Evolutionary conservation across 2,888 invertebrate genomes (phyloP).

Genomic region (Beris morrisii): DNA sequence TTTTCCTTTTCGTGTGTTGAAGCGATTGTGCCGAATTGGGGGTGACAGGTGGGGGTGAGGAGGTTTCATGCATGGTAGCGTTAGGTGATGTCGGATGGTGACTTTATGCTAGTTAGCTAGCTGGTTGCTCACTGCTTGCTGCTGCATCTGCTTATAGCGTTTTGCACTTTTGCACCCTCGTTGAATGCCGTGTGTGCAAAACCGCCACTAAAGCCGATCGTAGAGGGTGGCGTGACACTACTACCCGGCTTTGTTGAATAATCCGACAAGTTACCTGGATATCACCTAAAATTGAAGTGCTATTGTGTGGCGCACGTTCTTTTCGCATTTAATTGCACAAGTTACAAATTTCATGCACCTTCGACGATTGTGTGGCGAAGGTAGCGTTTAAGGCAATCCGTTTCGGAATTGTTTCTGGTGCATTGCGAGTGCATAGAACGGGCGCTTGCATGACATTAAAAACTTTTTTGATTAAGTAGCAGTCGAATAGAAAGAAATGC

Average conservation of each 20-base stretch:
- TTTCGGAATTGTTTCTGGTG: conserved; percentile 27
- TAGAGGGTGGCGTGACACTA: conserved; percentile 18
- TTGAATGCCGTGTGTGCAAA: conserved; percentile 5
- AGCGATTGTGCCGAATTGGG: conserved; percentile 14
- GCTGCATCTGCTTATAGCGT: not conserved
- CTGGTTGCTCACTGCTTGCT: not conserved
- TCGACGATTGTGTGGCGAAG: conserved; percentile 9
- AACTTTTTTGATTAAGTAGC: conserved; percentile 12
- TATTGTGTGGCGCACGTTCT: conserved; percentile 27
- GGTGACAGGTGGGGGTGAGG: not conserved
- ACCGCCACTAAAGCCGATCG: not conserved
- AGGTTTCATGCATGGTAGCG: not conserved
- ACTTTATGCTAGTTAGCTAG: not conserved
- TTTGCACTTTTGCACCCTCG: not conserved
- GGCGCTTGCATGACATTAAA: conserved; percentile 20
- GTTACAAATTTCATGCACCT: conserved; percentile 30
- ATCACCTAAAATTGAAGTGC: conserved; percentile 24
- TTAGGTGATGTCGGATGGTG: not conserved
- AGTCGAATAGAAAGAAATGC: too few relatives aligned
- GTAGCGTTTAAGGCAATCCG: conserved; percentile 19
- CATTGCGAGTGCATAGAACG: conserved; percentile 19
- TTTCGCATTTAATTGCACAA: conserved; percentile 27
- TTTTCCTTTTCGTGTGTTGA: conserved; percentile 25
- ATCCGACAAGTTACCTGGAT: conserved; percentile 31
- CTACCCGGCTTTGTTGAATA: conserved; percentile 29